Evolutionary conservation across 2,797 vertebrate genomes (phyloP), one percentile per base, ranked within the genome.

Genomic region (Orientallactaga sibirica): DNA sequence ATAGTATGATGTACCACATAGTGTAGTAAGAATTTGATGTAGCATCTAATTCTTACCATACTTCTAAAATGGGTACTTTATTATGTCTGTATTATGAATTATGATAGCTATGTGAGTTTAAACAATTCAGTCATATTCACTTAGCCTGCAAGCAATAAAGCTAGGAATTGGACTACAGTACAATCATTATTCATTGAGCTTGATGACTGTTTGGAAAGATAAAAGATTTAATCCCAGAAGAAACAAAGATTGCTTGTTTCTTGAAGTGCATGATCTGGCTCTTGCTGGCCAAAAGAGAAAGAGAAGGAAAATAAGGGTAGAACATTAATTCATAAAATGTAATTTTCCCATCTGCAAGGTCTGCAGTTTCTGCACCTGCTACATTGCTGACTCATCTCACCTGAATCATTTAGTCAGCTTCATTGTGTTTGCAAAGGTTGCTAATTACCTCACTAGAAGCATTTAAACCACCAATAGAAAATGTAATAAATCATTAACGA

Each of bases 331-430:
- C 94, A 87, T 97, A 96, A 97, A 97, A 92, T 64, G 79, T 97
- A 96, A 98, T 97, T 96, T 97, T 86, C 97, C 95, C 95, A 96
- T 81, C 91, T 97, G 98, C 98, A 97, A 97, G 81, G 66, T 88
- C 92, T 88, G 43, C 97, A 96, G 89, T 95, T 93, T 96, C 93
- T 95, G 97, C 98, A 98, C 97, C 97, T 98, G 98, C 92, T 14
- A 0, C 52, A 33, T 92, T 94, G 92, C 97, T 98, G 97, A 98
- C 91, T 98, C 94, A 88, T 96, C 97, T 98, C 96, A 98, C 98
- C 97, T 97, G 96, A 96, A 96, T 95, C 97, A 97, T 90, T 43
- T 37, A 96, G 93, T 89, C 91, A 94, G 89, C 75, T 97, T 95
- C 10, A 86, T 90, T 96, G 91, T 97, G 94, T 96, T 96, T 96